Percentiles rank a stretch among this genome's conserved stretches.
phyloP scores from a whole-genome alignment of 2,888 invertebrate species.

The Orchesellides sinensis region DNA sequence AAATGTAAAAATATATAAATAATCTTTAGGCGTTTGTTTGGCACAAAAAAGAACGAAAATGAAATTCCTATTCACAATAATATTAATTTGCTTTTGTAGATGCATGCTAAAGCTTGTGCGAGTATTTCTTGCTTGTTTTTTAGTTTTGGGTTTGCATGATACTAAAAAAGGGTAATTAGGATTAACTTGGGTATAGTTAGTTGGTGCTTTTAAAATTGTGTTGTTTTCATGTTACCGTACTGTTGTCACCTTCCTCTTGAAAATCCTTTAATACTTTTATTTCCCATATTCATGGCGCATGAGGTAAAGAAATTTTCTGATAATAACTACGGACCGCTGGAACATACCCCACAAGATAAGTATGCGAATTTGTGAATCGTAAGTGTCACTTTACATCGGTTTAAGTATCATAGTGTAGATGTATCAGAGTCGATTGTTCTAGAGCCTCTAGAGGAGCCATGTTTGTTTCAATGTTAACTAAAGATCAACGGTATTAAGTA shows the following conservation, averaged over 20 bases:
- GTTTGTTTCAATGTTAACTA: too few species aligned
- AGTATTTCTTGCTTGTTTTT: conserved; percentile 4
- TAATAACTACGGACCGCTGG: background rate
- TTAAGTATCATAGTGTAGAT: background rate
- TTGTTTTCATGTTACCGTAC: too few species aligned
- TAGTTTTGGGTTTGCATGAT: background rate
- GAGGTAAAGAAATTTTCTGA: background rate
- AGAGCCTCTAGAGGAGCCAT: too few species aligned
- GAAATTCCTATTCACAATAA: background rate
- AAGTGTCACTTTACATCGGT: background rate
- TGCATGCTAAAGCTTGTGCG: background rate
- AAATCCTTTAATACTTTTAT: too few species aligned
- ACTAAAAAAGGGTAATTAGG: background rate
- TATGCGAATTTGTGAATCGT: background rate
- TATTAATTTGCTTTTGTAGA: background rate
- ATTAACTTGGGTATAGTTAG: too few species aligned
- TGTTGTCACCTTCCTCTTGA: too few species aligned
- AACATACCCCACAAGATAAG: background rate
- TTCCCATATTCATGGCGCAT: background rate
- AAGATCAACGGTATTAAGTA: background rate
- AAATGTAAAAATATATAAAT: conserved; percentile 73
- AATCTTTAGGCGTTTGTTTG: conserved; percentile 10
- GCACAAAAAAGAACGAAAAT: too few species aligned
- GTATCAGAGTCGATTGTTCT: background rate
- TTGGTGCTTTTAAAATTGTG: too few species aligned